phyloP scores from a whole-genome alignment of 2,888 invertebrate species.

The Tuberolachnus salignus region DNA sequence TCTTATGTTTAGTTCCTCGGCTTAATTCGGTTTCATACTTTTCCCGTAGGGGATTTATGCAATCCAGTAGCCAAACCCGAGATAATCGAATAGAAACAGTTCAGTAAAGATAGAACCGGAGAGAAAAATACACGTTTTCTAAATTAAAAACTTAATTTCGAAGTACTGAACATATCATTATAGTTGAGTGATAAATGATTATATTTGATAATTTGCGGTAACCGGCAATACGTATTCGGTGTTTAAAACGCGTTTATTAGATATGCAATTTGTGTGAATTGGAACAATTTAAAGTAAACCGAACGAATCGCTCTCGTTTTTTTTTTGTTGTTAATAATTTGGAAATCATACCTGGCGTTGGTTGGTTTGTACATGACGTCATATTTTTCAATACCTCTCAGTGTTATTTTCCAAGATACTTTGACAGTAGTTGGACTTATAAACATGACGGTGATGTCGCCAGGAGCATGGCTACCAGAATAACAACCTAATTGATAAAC shows the following conservation, averaged over 20 bases:
- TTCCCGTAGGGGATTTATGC: background rate
- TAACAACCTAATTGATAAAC: slow-evolving; percentile 65
- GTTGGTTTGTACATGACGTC: slow-evolving; percentile 90
- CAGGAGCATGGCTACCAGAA: slow-evolving; percentile 71
- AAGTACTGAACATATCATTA: background rate
- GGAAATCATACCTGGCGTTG: slow-evolving; percentile 80
- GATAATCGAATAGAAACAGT: no score
- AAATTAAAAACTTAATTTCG: background rate
- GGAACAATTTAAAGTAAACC: no score
- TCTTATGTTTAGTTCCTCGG: background rate
- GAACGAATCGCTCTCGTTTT: no score
- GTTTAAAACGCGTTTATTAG: no score
- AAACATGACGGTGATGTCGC: slow-evolving; percentile 88
- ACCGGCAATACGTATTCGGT: no score
- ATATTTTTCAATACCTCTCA: slow-evolving; percentile 78
- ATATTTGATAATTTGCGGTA: no score
- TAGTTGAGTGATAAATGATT: no score
- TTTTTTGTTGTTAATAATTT: background rate
- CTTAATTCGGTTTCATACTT: slow-evolving; percentile 22
- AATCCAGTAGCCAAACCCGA: no score
- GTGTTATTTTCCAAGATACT: slow-evolving; percentile 83
- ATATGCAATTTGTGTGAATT: no score
- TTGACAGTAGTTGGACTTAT: slow-evolving; percentile 83
- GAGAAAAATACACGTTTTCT: background rate
- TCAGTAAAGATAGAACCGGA: no score